Conservation (phyloP, 2,888 invertebrate species). For the Morpho deidamia region DNA sequence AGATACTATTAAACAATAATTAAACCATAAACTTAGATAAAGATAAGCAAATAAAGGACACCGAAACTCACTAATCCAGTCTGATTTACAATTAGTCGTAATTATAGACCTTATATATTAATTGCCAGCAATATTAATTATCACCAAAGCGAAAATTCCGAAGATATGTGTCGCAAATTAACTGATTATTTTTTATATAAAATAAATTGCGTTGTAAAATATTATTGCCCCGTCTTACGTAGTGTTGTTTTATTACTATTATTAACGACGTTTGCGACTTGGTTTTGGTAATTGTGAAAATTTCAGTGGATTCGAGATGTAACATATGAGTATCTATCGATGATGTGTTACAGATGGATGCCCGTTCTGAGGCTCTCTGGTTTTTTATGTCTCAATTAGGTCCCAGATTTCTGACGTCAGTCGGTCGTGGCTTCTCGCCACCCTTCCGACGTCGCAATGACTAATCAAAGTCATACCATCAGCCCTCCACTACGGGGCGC, state of each 20-base stretch:
- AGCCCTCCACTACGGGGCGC: too few species aligned
- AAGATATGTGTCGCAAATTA: conserved; percentile 23
- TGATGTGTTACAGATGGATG: too few species aligned
- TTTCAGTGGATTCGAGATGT: too few species aligned
- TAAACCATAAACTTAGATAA: conserved; percentile 73
- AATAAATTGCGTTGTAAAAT: conserved; percentile 26
- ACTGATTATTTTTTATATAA: conserved; percentile 29
- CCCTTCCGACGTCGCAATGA: too few species aligned
- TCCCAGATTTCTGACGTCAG: too few species aligned
- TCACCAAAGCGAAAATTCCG: conserved; percentile 48
- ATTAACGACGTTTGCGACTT: conserved; percentile 2
- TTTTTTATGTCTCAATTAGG: too few species aligned
- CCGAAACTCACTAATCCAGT: conserved; percentile 58
- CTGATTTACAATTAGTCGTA: conserved; percentile 70
- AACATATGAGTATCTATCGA: too few species aligned
- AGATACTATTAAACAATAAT: conserved; percentile 58
- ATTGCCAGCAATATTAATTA: conserved; percentile 74
- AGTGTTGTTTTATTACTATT: conserved; percentile 18
- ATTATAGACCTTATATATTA: conserved; percentile 57
- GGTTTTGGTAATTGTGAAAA: too few species aligned
- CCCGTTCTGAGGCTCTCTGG: too few species aligned
- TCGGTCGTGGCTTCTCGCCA: too few species aligned
- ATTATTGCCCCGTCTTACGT: conserved; percentile 19
- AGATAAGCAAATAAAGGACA: conserved; percentile 49
- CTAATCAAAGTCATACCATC: too few species aligned